Percentiles rank a stretch among this genome's conserved stretches.
Evolutionary conservation across 2,888 invertebrate genomes (phyloP).

Genomic region (Rapana venosa): DNA sequence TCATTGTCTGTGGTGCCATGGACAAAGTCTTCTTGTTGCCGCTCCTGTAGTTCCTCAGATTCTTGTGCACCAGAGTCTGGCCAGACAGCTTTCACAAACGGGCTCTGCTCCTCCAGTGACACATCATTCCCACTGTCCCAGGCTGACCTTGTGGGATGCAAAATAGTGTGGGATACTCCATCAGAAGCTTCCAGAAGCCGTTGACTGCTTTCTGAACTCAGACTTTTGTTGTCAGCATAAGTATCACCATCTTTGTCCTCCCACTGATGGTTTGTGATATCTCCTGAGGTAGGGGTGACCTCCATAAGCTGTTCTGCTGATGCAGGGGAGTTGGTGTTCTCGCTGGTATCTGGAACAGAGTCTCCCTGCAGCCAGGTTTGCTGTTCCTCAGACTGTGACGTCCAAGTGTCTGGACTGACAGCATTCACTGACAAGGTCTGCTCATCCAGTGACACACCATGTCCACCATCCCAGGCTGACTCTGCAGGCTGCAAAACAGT

Average conservation of each 20-base stretch:
- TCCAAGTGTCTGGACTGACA: background rate
- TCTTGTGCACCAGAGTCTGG: background rate
- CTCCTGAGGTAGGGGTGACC: background rate
- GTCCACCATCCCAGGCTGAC: background rate
- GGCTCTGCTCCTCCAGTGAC: background rate
- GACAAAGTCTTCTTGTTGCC: background rate
- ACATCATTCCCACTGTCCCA: background rate
- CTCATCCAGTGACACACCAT: background rate
- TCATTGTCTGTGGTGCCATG: background rate
- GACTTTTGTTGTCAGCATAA: background rate
- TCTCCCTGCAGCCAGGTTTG: background rate
- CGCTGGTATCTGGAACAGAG: no score
- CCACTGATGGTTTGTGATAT: background rate
- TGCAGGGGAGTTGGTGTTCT: no score
- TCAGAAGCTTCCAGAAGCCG: background rate
- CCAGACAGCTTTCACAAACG: background rate
- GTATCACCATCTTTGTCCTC: no score
- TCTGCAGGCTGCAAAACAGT: background rate
- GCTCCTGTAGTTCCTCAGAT: background rate
- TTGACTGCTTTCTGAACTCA: constrained; percentile 3
- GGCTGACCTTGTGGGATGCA: background rate
- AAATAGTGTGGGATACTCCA: background rate
- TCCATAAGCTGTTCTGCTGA: no score
- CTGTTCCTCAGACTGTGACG: background rate
- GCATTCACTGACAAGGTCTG: background rate